Evolutionary conservation across 2,888 invertebrate genomes (phyloP), one percentile per base, ranked within the genome.

Genomic region (Lasius fuliginosus): DNA sequence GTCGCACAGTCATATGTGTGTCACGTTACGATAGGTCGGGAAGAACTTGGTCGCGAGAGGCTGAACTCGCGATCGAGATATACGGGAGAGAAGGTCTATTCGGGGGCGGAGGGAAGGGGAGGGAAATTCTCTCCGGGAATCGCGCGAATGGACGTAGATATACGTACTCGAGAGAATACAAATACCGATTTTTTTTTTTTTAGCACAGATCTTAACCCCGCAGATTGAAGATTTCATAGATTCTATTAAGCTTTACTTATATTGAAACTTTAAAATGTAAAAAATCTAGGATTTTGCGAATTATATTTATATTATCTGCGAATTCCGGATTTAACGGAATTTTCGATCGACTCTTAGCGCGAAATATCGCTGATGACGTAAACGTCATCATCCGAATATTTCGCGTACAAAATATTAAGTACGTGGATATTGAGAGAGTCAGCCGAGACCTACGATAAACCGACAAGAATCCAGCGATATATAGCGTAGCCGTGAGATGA

Each of bases 21-120:
- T 82, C 64, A 42, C 82, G 84, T 90, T 90, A 83, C 40, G 85
- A 75, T 85, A 90, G 90, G 89, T 90, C 90, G 84, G 83, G 89
- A 83, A 69, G 85, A 83, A 5, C 84, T 68, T n/a, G 11, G n/a
- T 65, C 36, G 23, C 56, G 15, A 23, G 68, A 71, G 56, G 46
- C 42, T 33, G 42, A 23, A 30, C 15, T 30, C n/a, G 30, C n/a
- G 30, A 42, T 56, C 15, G 23, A 49, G 40, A 67, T 53, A 15
- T 3, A 67, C 8, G 49, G 18, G 67, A 4, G 40, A n/a, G 40
- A 36, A 5, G 1, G 6, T 64, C 33, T 64, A 33, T 42, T 76
- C n/a, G 60, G 23, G n/a, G 1, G 49, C 18, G 49, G 12, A 3
- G 5, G 46, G 30, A 36, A n/a, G 8, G 46, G 3, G 46, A 15